Evolutionary conservation across 2,113 vertebrate genomes (phyloP), one percentile per base, ranked within the genome.

Genomic region (Apaloderma vittatum): DNA sequence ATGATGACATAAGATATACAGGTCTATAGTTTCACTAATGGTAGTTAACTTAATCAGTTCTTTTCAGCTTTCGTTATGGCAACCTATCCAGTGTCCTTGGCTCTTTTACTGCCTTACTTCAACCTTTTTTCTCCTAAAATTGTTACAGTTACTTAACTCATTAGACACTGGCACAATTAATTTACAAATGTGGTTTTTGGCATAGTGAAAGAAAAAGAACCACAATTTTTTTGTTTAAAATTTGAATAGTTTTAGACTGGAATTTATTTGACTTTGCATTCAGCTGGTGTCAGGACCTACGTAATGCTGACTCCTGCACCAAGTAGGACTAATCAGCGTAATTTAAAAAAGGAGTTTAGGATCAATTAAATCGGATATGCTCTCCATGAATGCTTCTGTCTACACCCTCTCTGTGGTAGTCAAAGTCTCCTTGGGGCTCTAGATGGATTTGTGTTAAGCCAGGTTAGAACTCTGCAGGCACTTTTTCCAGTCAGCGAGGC

Each of bases 371-470:
- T 62, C 30, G 67, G 23, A 68, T 57, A 49, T 2, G 10, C 51
- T 91, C 77, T 58, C 36, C 19, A 29, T 55, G 15, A 34, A 62
- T 61, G 29, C 68, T 81, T 79, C 70, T 68, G 15, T 79, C 78
- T 86, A 32, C 37, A 26, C 54, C 62, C 45, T 45, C 55, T 85
- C 48, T 51, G 4, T 29, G 43, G 43, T 51, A 49, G 26, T 29
- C 5, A 0, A 40, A 79, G n/a, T 71, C 68, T 84, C 63, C 70
- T 84, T 62, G 55, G 16, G 76, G 40, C 59, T 62, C 29, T 55
- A 54, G 65, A 27, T 49, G 46, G 68, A 54, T 90, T 94, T 83
- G 40, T 68, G 67, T 86, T 85, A 94, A 93, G 65, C 70, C 57
- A 81, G 20, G 55, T 20, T 71, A 30, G 92, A 93, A 71, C 43